phyloP scores from a whole-genome alignment of 2,888 invertebrate genomes.

The Spilosoma lubricipeda region DNA sequence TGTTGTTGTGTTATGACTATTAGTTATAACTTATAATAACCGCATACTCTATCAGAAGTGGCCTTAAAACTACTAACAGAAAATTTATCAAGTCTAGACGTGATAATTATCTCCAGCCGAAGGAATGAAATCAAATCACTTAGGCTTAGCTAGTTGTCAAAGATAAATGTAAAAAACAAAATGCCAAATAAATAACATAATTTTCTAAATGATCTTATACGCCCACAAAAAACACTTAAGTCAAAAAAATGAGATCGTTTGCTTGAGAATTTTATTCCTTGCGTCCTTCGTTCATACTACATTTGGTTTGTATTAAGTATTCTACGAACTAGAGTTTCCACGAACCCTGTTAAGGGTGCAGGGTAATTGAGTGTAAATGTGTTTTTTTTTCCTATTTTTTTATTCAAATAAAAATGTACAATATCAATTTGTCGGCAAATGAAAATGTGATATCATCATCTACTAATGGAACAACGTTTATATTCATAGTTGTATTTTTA shows the following conservation, averaged over 20 bases:
- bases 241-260: slow-evolving; percentile 15
- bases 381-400: slow-evolving; percentile 1
- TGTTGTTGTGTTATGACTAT: no score
- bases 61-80: neutral
- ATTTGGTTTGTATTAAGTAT: slow-evolving; percentile 18
- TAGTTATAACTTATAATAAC: no score
- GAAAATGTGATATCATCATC: slow-evolving; percentile 22
- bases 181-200: neutral
- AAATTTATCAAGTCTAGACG: neutral
- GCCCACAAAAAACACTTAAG: slow-evolving; percentile 6
- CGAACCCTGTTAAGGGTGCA: neutral
- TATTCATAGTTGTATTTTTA: slow-evolving; percentile 38
- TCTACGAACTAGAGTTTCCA: slow-evolving; percentile 3
- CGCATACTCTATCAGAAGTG: neutral
- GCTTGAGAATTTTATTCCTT: neutral
- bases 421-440: slow-evolving; percentile 24
- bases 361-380: slow-evolving; percentile 14
- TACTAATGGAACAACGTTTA: slow-evolving; percentile 31
- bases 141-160: neutral
- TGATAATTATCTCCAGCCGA: neutral
- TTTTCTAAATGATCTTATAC: neutral
- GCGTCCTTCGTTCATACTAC: slow-evolving; percentile 10
- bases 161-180: neutral
- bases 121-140: neutral
- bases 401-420: slow-evolving; percentile 15